Conservation (phyloP, 1,140 invertebrate species). For the Copidosoma floridanum region DNA sequence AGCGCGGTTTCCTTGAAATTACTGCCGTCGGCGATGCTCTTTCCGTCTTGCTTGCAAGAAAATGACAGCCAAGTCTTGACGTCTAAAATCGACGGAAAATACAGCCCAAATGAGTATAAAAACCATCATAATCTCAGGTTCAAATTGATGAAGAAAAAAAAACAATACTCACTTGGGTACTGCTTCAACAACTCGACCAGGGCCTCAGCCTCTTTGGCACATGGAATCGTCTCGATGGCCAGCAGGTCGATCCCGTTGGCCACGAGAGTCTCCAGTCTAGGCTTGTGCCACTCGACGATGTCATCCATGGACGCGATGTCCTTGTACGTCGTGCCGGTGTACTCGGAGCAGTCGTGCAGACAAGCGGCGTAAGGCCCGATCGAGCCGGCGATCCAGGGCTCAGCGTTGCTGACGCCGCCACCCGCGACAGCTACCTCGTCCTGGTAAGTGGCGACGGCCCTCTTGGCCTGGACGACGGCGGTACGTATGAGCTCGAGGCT, state of each 20-base stretch:
- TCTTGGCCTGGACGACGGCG: constrained; percentile 70
- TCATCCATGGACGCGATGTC: constrained; percentile 65
- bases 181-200: constrained; percentile 72
- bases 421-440: constrained; percentile 54
- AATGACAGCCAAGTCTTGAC: constrained; percentile 81
- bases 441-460: constrained; percentile 61
- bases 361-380: constrained; percentile 90
- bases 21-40: constrained; percentile 72
- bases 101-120: background rate
- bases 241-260: constrained; percentile 78
- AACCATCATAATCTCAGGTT: background rate
- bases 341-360: constrained; percentile 88
- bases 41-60: constrained; percentile 71
- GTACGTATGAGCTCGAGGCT: constrained; percentile 69
- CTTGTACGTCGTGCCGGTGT: constrained; percentile 76
- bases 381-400: constrained; percentile 75
- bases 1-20: constrained; percentile 64
- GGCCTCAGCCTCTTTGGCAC: constrained; percentile 75
- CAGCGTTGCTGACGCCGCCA: constrained; percentile 32
- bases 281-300: constrained; percentile 79
- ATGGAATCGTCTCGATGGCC: constrained; percentile 89
- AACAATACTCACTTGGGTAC: constrained; percentile 58
- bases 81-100: constrained; percentile 24
- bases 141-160: background rate
- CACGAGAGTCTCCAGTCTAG: constrained; percentile 72